Evolutionary conservation across 2,888 invertebrate species (phyloP), one percentile per base, ranked within the genome.

Genomic region (Tetragnatha montana): DNA sequence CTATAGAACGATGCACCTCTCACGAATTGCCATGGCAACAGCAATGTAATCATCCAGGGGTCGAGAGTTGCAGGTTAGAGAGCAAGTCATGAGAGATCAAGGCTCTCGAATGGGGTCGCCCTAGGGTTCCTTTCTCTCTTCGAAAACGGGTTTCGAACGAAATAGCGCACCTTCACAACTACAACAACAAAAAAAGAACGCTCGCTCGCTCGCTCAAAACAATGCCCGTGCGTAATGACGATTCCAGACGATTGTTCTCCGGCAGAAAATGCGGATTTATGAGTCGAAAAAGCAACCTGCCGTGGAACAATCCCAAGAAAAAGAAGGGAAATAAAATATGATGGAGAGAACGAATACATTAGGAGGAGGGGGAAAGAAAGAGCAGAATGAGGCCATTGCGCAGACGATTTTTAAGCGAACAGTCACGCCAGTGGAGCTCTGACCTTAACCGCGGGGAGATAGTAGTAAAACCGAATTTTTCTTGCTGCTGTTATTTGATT

Each of bases 221-320:
- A 89, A 89, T 89, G 47, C 85, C 80, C 49, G 80, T 19, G 73
- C 70, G 35, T 89, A 84, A 89, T 89, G 85, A 85, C 75, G 81
- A 51, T 71, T 49, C 47, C 19, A 78, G 74, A 80, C 60, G 81
- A 85, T 85, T 89, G 85, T 85, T 89, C 74, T 76, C 68, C 85
- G 78, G 85, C 89, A 89, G 89, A 85, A 89, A 89, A 85, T 73
- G 81, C 85, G 85, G 89, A 89, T 85, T 89, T 85, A 89, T 89
- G 85, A 60, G 85, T 60, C 76, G 85, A 78, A 17, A 17, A 76
- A 81, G 81, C 84, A 75, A 68, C 76, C 76, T 75, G 76, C 75
- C 50, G 68, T 49, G 76, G 68, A 76, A 84, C 75, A 83, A 83
- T 76, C 75, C 21, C 47, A 68, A 21, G 14, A 79, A 22, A 21